A percentile compares a stretch with the other conserved stretches of the same genome.
These are phyloP conservation scores for Gryon sp. DNA, from an alignment of 1,140 invertebrate genomes.

Conservation along the genomic window DNA sequence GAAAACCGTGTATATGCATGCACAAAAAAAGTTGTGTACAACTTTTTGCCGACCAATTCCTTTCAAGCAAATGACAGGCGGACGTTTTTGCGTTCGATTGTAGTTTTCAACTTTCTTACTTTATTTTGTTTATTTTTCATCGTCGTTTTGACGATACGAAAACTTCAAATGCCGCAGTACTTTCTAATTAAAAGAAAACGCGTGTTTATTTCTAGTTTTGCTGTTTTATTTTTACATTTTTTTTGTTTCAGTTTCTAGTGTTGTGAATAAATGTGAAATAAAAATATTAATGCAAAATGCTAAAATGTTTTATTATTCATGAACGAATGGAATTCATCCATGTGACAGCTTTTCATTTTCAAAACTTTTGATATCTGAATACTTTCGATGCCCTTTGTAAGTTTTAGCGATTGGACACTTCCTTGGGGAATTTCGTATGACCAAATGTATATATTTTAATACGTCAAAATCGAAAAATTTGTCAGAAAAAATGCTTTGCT, in stretches of 20 bases:
- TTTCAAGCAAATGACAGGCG: slow-evolving; percentile 55
- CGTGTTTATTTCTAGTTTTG: no score
- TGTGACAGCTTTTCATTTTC: slow-evolving; percentile 56
- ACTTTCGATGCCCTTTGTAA: slow-evolving; percentile 51
- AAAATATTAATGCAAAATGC: no score
- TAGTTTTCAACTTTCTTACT: slow-evolving; percentile 15
- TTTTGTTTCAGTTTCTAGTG: no score
- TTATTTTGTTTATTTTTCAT: neutral
- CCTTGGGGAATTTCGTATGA: slow-evolving; percentile 32
- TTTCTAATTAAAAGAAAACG: slow-evolving; percentile 13
- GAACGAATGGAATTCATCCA: slow-evolving; percentile 49
- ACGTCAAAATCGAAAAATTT: no score
- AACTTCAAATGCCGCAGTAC: no score
- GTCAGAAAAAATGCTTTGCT: no score
- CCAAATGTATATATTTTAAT: slow-evolving; percentile 30
- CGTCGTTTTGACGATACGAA: neutral
- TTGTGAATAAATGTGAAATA: no score
- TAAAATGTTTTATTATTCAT: slow-evolving; percentile 55
- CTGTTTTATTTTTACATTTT: no score
- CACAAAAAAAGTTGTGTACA: slow-evolving; percentile 38
- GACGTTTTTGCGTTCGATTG: slow-evolving; percentile 34
- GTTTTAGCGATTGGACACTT: slow-evolving; percentile 31
- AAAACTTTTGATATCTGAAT: slow-evolving; percentile 56
- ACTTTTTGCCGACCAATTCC: slow-evolving; percentile 34
- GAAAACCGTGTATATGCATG: slow-evolving; percentile 46